Percentiles rank a stretch among this genome's conserved stretches.
Conservation (phyloP, 2,113 vertebrate species). For the Pachypanchax playfairii region DNA sequence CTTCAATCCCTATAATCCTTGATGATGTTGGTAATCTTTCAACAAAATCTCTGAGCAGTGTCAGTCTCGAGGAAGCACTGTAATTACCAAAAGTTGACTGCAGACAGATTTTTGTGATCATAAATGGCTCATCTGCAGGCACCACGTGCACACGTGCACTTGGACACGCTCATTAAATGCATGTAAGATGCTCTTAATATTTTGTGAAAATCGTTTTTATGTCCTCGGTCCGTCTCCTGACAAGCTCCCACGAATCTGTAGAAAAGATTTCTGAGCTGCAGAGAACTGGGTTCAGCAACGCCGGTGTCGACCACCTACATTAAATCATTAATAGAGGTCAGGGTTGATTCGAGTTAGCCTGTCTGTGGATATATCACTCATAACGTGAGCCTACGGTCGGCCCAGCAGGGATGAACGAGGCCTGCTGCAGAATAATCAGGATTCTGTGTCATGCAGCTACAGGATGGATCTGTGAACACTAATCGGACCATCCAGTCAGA, state of each 20-base stretch:
- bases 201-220: constrained; percentile 34
- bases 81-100: constrained; percentile 15
- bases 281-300: constrained; percentile 77
- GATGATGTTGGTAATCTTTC: constrained; percentile 31
- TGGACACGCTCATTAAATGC: constrained; percentile 10
- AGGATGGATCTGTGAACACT: constrained; percentile 33
- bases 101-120: constrained; percentile 17
- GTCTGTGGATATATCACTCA: constrained; percentile 44
- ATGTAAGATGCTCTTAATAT: constrained; percentile 12
- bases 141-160: constrained; percentile 26
- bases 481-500: constrained; percentile 36
- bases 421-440: constrained; percentile 56
- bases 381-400: constrained; percentile 28
- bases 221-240: constrained; percentile 64
- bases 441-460: constrained; percentile 16
- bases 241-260: constrained; percentile 73
- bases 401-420: constrained; percentile 30
- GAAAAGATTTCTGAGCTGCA: constrained; percentile 76
- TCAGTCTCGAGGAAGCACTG: constrained; percentile 50
- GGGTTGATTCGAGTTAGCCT: constrained; percentile 53
- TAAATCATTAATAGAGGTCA: constrained; percentile 42
- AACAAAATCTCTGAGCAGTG: constrained; percentile 6
- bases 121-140: constrained; percentile 25
- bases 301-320: constrained; percentile 57
- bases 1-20: constrained; percentile 13